Evolutionary conservation across 2,113 vertebrate genomes (phyloP).

Genomic region (Gyps fulvus): DNA sequence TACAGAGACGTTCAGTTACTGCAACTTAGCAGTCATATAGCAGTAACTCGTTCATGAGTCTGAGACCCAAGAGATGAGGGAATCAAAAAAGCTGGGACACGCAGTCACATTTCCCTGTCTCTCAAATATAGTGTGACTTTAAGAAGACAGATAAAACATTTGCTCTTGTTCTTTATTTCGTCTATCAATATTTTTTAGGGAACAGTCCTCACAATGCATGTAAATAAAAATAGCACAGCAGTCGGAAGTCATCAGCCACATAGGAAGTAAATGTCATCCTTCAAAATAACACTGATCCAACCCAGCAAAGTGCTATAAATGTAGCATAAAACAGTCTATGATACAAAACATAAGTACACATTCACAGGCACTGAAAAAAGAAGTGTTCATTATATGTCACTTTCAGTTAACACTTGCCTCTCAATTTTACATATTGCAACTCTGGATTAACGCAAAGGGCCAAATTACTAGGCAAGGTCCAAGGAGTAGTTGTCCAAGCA

Average conservation of each 20-base stretch:
- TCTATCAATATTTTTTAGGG: neutral
- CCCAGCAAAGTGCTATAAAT: neutral
- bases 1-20: neutral
- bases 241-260: neutral
- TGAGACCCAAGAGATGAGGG: neutral
- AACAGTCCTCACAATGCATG: neutral
- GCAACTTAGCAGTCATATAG: neutral
- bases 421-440: constrained; percentile 85
- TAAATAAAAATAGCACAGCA: neutral
- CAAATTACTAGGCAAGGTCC: constrained; percentile 96
- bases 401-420: constrained; percentile 76
- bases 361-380: neutral
- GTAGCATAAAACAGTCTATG: neutral
- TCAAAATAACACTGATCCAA: neutral
- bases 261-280: neutral
- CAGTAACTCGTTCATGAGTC: neutral
- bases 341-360: neutral
- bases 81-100: neutral
- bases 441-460: constrained; percentile 94
- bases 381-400: neutral
- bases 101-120: neutral
- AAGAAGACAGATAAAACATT: neutral
- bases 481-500: constrained; percentile 98
- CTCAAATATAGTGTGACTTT: neutral
- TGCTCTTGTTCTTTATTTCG: neutral